Conservation (phyloP, 1,140 invertebrate genomes). For the Venustaconcha ellipsiformis region DNA sequence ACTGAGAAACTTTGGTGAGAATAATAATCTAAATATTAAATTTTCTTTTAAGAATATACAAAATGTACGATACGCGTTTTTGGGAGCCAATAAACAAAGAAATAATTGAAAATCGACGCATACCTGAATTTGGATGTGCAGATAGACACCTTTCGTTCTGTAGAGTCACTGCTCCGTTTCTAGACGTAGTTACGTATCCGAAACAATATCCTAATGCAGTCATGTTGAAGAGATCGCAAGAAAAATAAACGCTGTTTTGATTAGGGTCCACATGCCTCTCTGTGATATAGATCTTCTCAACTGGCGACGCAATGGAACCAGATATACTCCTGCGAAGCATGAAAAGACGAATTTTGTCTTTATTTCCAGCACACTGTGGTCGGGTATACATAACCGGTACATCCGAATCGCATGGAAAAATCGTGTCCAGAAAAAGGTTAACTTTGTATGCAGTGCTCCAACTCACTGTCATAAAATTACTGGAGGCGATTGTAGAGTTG, state of each 20-base stretch:
- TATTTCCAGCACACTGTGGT: conserved; percentile 18
- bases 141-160: conserved; percentile 24
- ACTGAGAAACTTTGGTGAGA: too few relatives aligned
- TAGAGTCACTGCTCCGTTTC: conserved; percentile 9
- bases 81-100: too few relatives aligned
- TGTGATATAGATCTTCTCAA: conserved; percentile 11
- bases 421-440: conserved; percentile 16
- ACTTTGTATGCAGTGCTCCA: conserved; percentile 16
- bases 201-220: conserved; percentile 21
- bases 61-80: too few relatives aligned
- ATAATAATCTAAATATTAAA: too few relatives aligned
- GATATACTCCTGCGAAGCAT: conserved; percentile 19
- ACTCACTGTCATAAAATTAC: conserved; percentile 17
- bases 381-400: conserved; percentile 10
- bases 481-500: conserved; percentile 20
- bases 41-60: too few relatives aligned
- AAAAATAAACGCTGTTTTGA: conserved; percentile 4
- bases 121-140: conserved; percentile 32
- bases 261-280: conserved; percentile 21
- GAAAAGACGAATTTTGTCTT: conserved; percentile 25
- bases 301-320: conserved; percentile 20
- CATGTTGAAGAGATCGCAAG: conserved; percentile 13
- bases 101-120: not conserved
- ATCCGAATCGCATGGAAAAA: conserved; percentile 23
- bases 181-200: conserved; percentile 12